A percentile compares a stretch with the other conserved stretches of the same genome.
Conservation (phyloP, 2,888 invertebrate species). For the Eutolmus rufibarbis region DNA sequence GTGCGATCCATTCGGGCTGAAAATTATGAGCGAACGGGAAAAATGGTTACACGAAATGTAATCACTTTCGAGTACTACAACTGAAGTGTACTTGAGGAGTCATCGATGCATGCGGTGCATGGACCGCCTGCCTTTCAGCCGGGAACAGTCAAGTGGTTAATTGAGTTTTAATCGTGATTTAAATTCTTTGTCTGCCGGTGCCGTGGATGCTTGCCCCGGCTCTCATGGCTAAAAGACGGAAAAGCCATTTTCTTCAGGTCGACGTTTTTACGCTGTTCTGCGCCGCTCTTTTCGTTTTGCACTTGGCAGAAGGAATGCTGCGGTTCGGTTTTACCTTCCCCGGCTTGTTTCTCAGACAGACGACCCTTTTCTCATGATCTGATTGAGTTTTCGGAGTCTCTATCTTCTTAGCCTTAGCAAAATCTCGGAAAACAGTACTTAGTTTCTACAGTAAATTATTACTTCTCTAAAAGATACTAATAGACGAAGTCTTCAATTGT, state of each 20-base stretch:
- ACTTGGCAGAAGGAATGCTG: not conserved
- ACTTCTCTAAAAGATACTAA: not conserved
- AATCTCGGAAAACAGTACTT: not conserved
- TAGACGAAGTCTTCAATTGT: not conserved
- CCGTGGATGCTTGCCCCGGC: not conserved
- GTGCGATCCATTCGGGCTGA: conserved; percentile 40
- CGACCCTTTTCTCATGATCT: not conserved
- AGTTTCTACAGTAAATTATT: not conserved
- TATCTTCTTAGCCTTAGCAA: not conserved
- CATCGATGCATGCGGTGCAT: conserved; percentile 31
- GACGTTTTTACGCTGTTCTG: not conserved
- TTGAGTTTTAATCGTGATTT: conserved; percentile 43
- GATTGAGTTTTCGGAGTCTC: not conserved
- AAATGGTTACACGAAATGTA: conserved; percentile 41
- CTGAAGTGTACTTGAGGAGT: conserved; percentile 38
- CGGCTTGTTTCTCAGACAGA: not conserved
- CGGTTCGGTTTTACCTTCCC: not conserved
- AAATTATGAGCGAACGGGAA: conserved; percentile 40
- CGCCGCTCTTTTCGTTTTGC: not conserved
- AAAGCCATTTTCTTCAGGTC: conserved; percentile 16
- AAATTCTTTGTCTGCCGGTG: conserved; percentile 35
- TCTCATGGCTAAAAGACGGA: not conserved
- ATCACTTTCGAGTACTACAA: conserved; percentile 29
- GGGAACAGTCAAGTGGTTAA: conserved; percentile 42
- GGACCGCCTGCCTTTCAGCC: conserved; percentile 33